Evolutionary conservation across 1,140 invertebrate species (phyloP).

Genomic region (Pseudachorutes palmiensis): DNA sequence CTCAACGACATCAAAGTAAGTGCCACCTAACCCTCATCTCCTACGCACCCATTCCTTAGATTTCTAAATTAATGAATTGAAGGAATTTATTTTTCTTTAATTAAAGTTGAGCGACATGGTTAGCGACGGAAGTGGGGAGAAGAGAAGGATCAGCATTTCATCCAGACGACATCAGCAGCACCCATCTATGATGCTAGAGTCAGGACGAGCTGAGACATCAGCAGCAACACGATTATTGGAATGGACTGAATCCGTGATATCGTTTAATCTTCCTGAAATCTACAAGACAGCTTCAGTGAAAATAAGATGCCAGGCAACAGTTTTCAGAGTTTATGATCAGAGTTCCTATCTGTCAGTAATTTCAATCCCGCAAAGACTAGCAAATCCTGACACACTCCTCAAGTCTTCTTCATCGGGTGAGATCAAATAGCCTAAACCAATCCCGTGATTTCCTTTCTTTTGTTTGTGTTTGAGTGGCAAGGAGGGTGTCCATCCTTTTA

Average conservation of each 20-base stretch:
- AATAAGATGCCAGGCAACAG: slow-evolving; percentile 24
- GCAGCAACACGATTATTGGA: background rate
- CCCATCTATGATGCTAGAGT: background rate
- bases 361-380: slow-evolving; percentile 21
- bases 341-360: slow-evolving; percentile 11
- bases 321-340: slow-evolving; percentile 27
- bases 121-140: background rate
- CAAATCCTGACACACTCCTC: slow-evolving; percentile 31
- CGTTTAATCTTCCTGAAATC: slow-evolving; percentile 31
- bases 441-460: background rate
- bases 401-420: too few species aligned
- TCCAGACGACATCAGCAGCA: background rate
- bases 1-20: slow-evolving; percentile 27
- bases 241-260: slow-evolving; percentile 19
- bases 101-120: background rate
- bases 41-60: too few species aligned
- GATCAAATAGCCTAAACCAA: slow-evolving; percentile 13
- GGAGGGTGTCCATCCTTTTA: background rate
- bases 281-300: slow-evolving; percentile 16
- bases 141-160: background rate
- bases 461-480: background rate
- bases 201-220: background rate
- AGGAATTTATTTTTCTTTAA: background rate
- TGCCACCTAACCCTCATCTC: too few species aligned
- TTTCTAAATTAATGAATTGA: background rate